Evolutionary conservation across 2,113 vertebrate genomes (phyloP).

Genomic region (Clinocottus analis): DNA sequence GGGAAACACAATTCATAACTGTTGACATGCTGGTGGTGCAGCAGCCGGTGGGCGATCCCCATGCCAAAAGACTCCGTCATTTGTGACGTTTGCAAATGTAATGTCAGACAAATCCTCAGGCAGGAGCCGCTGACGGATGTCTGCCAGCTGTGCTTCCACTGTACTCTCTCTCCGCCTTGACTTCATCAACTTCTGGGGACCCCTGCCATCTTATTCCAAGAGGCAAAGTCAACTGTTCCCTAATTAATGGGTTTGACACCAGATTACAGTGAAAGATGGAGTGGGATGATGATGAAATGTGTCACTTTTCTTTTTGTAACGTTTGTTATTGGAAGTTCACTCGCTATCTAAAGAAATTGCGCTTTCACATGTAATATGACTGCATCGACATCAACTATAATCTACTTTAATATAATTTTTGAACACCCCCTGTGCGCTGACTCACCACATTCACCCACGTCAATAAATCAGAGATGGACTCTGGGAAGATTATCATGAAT

Average conservation of each 20-base stretch:
- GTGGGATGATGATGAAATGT: neutral
- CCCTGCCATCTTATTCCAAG: constrained; percentile 6
- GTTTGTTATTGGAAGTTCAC: neutral
- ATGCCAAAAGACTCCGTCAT: constrained; percentile 55
- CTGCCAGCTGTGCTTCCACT: constrained; percentile 59
- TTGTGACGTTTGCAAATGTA: constrained; percentile 65
- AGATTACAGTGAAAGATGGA: neutral
- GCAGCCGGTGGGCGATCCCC: constrained; percentile 34
- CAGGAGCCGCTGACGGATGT: constrained; percentile 56
- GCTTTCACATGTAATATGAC: neutral
- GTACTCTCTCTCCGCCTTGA: constrained; percentile 19
- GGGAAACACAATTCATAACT: constrained; percentile 47
- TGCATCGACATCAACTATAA: constrained; percentile 5
- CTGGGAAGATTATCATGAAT: constrained; percentile 41
- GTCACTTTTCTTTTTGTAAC: neutral
- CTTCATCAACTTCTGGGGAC: constrained; percentile 38
- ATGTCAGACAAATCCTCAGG: constrained; percentile 67
- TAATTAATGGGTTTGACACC: constrained; percentile 14
- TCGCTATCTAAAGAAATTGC: neutral
- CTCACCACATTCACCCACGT: constrained; percentile 8
- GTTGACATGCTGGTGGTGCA: constrained; percentile 35
- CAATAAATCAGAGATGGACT: constrained; percentile 33
- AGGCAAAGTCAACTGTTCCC: constrained; percentile 29
- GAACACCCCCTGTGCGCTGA: neutral
- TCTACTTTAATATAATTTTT: neutral